Conservation (phyloP, 2,113 vertebrate genomes). For the Trematocara marginatum region DNA sequence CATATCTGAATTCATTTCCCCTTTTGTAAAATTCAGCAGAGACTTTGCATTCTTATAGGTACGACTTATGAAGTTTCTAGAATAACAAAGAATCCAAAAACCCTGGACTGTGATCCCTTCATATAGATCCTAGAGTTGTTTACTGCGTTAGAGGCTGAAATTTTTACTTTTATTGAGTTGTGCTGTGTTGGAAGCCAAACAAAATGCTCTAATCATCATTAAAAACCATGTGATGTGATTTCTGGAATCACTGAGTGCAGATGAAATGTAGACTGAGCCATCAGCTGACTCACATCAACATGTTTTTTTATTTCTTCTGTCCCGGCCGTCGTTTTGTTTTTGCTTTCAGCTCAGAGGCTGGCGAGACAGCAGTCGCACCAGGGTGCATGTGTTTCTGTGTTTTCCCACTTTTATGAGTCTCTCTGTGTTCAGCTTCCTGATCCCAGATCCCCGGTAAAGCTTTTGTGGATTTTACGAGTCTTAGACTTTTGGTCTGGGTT, state of each 20-base stretch:
- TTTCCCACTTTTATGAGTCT: conserved; percentile 2
- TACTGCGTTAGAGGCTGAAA: neutral
- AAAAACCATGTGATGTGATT: neutral
- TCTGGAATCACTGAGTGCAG: neutral
- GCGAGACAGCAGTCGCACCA: neutral
- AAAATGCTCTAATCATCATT: neutral
- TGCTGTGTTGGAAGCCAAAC: neutral
- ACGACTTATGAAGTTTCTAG: neutral
- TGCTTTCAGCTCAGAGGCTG: neutral
- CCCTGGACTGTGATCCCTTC: neutral
- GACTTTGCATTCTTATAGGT: fast-evolving
- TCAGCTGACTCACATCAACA: neutral
- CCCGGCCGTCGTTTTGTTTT: fast-evolving
- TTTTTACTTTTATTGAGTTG: neutral
- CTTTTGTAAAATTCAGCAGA: neutral
- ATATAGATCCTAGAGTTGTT: neutral
- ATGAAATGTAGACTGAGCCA: neutral
- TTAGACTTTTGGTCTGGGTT: conserved; percentile 4
- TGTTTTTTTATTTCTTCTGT: neutral
- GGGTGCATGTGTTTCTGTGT: neutral
- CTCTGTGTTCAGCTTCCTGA: neutral
- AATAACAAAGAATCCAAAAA: neutral
- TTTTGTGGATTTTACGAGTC: conserved; percentile 27
- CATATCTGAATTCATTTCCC: neutral
- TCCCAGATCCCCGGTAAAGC: neutral